These are phyloP conservation scores for Euphydryas editha DNA, from an alignment of 2,888 invertebrate species.

Conservation along the genomic window DNA sequence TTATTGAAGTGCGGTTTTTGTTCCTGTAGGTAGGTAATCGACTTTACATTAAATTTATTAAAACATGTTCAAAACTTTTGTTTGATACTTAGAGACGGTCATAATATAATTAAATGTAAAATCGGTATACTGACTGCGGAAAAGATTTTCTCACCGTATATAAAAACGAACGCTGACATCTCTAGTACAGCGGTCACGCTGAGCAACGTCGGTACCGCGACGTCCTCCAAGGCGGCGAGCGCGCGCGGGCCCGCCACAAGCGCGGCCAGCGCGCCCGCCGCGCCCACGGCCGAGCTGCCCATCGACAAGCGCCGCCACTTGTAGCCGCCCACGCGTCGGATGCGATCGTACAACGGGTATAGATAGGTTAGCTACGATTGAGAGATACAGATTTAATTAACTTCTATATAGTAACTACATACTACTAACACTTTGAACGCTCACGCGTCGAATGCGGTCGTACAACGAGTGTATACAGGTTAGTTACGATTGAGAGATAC, in stretches of 20 bases:
- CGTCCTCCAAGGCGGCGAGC: constrained; percentile 58
- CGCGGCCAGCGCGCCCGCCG: constrained; percentile 48
- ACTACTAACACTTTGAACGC: no score
- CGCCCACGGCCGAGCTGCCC: constrained; percentile 52
- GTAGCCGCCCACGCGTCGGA: constrained; percentile 57
- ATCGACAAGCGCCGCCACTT: constrained; percentile 62
- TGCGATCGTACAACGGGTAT: constrained; percentile 65
- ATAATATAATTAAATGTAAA: no score
- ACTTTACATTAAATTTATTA: no score
- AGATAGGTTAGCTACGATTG: constrained; percentile 60
- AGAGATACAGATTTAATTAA: no score
- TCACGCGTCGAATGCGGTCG: constrained; percentile 61
- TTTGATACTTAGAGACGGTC: no score
- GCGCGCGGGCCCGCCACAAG: constrained; percentile 54
- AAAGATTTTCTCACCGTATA: constrained; percentile 66
- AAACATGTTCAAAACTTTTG: no score
- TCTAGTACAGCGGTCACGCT: constrained; percentile 59
- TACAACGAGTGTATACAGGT: constrained; percentile 63
- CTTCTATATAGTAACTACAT: no score
- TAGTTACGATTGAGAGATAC: constrained; percentile 53
- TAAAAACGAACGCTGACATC: constrained; percentile 61
- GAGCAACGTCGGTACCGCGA: constrained; percentile 59
- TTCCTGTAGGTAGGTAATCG: no score
- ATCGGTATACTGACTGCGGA: no score
- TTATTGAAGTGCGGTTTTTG: no score